Base-by-base conservation (phyloP, 2,797 vertebrate species). In the Enteromius viviparus region DNA sequence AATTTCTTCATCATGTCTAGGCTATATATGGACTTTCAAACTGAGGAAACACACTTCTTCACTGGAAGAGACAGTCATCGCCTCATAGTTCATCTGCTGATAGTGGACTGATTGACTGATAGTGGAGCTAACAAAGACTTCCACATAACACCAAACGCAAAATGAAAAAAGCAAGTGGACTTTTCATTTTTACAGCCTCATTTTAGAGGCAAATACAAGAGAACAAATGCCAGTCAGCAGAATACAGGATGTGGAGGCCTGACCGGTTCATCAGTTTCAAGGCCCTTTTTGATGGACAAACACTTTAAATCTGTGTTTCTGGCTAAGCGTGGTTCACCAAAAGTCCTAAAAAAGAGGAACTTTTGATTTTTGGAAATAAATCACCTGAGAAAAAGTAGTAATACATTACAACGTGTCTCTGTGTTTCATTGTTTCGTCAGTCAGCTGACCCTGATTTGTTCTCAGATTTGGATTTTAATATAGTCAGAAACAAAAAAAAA, bases 11-110 rank as follows among this genome's bases (percentile, higher is more conserved):
- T n/a, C 37, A 42, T 84, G 72, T 37, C 66, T 49, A 88, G 87
- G 88, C 85, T 32, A 89, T 89, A 81, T 85, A 86, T 85, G 85
- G 86, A 81, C 88, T 90, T 45, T 91, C 88, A 47, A 79, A 87
- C 84, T 91, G 62, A 89, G 23, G 7, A 47, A 12, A 65, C 29
- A 29, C 5, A 58, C n/a, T 6, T 19, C 6, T 51, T 74, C n/a
- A 23, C 19, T 75, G 49, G 75, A 2, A 23, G 55, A 79, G 21
- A 23, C 75, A 68, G 15, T 40, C 34, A 10, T 32, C 26, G 1
- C 66, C 2, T 17, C 72, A 55, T 9, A 8, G 10, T 65, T 71
- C 15, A 37, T 19, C 23, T 70, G 58, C 53, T 26, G 37, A 76
- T 26, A 26, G 37, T 19, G n/a, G 55, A 8, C 23, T 4, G n/a